phyloP scores from a whole-genome alignment of 2,888 invertebrate genomes.

The Diogma glabrata region DNA sequence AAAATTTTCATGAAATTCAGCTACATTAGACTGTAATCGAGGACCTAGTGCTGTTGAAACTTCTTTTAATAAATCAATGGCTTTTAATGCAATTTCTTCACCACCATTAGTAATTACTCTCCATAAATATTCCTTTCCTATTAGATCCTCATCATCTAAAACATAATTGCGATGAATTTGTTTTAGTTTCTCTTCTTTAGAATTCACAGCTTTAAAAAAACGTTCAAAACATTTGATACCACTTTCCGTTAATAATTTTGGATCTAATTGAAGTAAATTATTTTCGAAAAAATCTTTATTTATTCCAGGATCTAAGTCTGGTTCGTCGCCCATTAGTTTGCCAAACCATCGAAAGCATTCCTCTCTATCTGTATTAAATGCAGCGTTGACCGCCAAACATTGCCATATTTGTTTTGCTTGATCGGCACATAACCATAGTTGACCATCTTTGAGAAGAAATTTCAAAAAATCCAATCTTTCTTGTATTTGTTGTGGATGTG shows the following conservation, averaged over 20 bases:
- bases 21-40: constrained; percentile 60
- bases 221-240: constrained; percentile 83
- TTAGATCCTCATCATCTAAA: constrained; percentile 88
- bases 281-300: constrained; percentile 93
- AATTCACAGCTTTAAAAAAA: constrained; percentile 67
- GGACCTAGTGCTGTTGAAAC: constrained; percentile 90
- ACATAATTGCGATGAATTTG: constrained; percentile 72
- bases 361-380: constrained; percentile 84
- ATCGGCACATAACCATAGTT: constrained; percentile 91
- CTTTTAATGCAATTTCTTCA: constrained; percentile 86
- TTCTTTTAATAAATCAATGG: constrained; percentile 82
- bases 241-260: constrained; percentile 81
- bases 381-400: constrained; percentile 86
- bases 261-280: constrained; percentile 85
- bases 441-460: constrained; percentile 89
- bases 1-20: constrained; percentile 83
- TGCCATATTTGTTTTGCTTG: constrained; percentile 97
- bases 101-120: constrained; percentile 79
- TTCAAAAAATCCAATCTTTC: constrained; percentile 87
- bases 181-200: constrained; percentile 86
- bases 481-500: constrained; percentile 84
- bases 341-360: constrained; percentile 98
- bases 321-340: constrained; percentile 92
- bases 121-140: constrained; percentile 95
- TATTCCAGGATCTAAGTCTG: constrained; percentile 91